These are phyloP conservation scores for Andrena flavipes DNA, from an alignment of 2,888 invertebrate species.

Conservation along the genomic window DNA sequence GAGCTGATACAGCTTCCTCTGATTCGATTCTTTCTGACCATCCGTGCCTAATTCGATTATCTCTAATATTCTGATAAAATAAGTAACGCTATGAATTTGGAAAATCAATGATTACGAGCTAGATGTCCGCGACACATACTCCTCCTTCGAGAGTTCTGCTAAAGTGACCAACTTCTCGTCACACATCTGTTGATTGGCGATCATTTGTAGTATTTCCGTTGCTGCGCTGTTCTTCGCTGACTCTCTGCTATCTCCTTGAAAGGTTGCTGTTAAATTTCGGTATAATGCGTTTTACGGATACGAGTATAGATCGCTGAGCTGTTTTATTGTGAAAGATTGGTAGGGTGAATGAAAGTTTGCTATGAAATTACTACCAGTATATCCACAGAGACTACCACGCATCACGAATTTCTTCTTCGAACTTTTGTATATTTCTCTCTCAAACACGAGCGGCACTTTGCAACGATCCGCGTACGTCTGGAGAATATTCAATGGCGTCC, in stretches of 20 bases:
- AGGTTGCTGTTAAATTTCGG: conserved; percentile 57
- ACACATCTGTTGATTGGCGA: conserved; percentile 70
- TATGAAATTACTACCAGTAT: conserved; percentile 50
- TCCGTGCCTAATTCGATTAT: conserved; percentile 58
- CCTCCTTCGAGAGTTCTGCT: conserved; percentile 60
- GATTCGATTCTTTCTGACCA: conserved; percentile 59
- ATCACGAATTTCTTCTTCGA: too few relatives aligned
- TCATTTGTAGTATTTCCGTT: conserved; percentile 60
- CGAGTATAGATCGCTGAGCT: too few relatives aligned
- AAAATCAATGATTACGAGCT: not conserved
- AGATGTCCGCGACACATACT: conserved; percentile 60
- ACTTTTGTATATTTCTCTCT: too few relatives aligned
- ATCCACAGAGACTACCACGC: conserved; percentile 70
- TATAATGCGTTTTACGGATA: not conserved
- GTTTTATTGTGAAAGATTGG: not conserved
- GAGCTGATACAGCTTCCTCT: conserved; percentile 70
- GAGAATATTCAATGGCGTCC: conserved; percentile 63
- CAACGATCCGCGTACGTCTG: conserved; percentile 70
- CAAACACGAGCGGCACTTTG: conserved; percentile 45
- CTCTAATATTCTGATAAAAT: conserved; percentile 66
- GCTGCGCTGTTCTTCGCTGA: conserved; percentile 65
- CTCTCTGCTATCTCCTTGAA: conserved; percentile 49
- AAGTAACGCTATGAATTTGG: not conserved
- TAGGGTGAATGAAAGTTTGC: not conserved
- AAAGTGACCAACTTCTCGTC: conserved; percentile 45